Percentiles rank a stretch among this genome's conserved stretches.
Conservation (phyloP, 2,888 invertebrate genomes). For the Pollenia labialis region DNA sequence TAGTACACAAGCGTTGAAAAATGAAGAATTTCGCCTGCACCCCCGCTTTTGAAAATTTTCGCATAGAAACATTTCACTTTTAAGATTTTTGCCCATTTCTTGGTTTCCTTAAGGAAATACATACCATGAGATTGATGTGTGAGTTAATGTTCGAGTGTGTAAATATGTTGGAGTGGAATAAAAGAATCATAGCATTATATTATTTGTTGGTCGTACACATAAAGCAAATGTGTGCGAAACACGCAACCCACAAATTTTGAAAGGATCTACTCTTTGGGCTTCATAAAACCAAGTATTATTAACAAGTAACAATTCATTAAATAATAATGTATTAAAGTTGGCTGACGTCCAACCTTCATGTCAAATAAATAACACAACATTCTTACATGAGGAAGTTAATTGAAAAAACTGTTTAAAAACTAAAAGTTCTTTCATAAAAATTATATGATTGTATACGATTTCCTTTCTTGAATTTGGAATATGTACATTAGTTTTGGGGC, state of each 20-base stretch:
- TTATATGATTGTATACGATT: no score
- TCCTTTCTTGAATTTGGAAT: no score
- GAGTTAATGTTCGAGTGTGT: constrained; percentile 1
- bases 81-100: constrained; percentile 67
- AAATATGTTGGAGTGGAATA: not conserved
- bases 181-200: constrained; percentile 10
- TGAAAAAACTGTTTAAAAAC: not conserved
- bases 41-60: constrained; percentile 52
- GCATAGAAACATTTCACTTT: constrained; percentile 54
- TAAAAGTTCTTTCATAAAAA: no score
- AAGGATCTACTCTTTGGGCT: constrained; percentile 16
- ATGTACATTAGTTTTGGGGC: no score
- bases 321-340: constrained; percentile 46
- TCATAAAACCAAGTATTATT: constrained; percentile 47
- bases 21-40: constrained; percentile 48
- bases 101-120: constrained; percentile 70
- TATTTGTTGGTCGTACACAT: constrained; percentile 12
- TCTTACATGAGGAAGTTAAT: not conserved
- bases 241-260: constrained; percentile 62
- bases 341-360: constrained; percentile 38
- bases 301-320: constrained; percentile 70
- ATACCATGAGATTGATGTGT: constrained; percentile 60
- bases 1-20: constrained; percentile 20
- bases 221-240: constrained; percentile 62
- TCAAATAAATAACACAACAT: not conserved